Conservation (phyloP, 2,888 invertebrate genomes). For the Caenorhabditis angaria region DNA sequence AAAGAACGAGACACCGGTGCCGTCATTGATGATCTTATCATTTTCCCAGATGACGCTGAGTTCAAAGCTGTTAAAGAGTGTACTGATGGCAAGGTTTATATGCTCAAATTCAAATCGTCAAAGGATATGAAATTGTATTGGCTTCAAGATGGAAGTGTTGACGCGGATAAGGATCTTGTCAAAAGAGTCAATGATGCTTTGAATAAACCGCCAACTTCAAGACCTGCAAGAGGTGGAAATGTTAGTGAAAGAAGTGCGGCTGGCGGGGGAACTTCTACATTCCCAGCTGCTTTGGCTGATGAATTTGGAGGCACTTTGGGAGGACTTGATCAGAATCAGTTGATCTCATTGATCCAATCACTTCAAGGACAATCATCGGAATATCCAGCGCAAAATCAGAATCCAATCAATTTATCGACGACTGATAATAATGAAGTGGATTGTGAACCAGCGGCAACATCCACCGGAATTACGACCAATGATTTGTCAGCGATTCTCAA, state of each 20-base stretch:
- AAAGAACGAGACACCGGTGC: constrained; percentile 92
- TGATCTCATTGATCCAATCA: constrained; percentile 86
- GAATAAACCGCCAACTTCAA: constrained; percentile 50
- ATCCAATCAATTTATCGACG: neutral
- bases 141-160: constrained; percentile 96
- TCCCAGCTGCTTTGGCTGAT: constrained; percentile 28
- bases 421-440: constrained; percentile 21
- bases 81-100: constrained; percentile 88
- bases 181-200: constrained; percentile 62
- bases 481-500: constrained; percentile 15
- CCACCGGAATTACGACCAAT: neutral
- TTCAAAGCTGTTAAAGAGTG: constrained; percentile 93
- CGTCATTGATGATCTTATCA: constrained; percentile 95
- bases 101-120: constrained; percentile 92
- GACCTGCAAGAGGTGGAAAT: constrained; percentile 50
- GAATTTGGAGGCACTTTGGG: constrained; percentile 62
- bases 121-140: constrained; percentile 93
- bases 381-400: too few relatives aligned
- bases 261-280: constrained; percentile 26
- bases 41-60: constrained; percentile 98
- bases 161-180: constrained; percentile 87
- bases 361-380: neutral
- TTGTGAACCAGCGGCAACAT: constrained; percentile 20
- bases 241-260: constrained; percentile 31
- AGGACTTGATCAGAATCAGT: constrained; percentile 84